These are phyloP conservation scores for Fulmarus glacialis DNA, from an alignment of 2,113 vertebrate genomes.

Conservation along the genomic window DNA sequence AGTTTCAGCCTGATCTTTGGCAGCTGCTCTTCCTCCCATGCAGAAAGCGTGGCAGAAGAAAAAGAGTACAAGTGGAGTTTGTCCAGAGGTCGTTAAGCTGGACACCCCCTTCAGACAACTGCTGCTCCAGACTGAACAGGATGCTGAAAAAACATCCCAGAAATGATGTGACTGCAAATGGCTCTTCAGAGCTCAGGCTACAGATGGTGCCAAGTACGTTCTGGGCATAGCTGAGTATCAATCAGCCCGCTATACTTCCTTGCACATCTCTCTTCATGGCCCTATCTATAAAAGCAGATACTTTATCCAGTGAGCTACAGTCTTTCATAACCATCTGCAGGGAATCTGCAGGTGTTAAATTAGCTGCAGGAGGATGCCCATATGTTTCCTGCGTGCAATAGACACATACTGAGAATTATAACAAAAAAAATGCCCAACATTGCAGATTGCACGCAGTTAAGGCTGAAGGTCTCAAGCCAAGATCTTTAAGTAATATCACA, in stretches of 20 bases:
- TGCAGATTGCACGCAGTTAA: background rate
- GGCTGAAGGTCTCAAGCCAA: background rate
- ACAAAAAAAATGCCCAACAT: background rate
- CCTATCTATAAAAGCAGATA: background rate
- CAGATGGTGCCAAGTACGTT: background rate
- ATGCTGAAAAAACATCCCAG: background rate
- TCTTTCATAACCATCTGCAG: slow-evolving; percentile 38
- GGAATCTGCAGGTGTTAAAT: slow-evolving; percentile 61
- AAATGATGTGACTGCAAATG: background rate
- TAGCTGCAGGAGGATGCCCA: slow-evolving; percentile 36
- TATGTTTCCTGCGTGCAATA: slow-evolving; percentile 27
- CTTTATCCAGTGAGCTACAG: background rate
- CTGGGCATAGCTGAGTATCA: background rate
- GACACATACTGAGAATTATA: background rate
- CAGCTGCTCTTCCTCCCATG: background rate
- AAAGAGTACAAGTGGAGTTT: background rate
- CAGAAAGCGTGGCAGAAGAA: background rate
- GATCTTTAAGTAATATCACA: slow-evolving; percentile 1
- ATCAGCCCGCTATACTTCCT: background rate
- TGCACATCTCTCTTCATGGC: background rate
- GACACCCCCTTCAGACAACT: background rate
- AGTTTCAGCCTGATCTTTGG: background rate
- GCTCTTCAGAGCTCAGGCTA: background rate
- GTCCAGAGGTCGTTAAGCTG: background rate
- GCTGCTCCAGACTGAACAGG: background rate